Evolutionary conservation across 2,797 vertebrate genomes (phyloP).

Genomic region (Urocyon cinereoargenteus): DNA sequence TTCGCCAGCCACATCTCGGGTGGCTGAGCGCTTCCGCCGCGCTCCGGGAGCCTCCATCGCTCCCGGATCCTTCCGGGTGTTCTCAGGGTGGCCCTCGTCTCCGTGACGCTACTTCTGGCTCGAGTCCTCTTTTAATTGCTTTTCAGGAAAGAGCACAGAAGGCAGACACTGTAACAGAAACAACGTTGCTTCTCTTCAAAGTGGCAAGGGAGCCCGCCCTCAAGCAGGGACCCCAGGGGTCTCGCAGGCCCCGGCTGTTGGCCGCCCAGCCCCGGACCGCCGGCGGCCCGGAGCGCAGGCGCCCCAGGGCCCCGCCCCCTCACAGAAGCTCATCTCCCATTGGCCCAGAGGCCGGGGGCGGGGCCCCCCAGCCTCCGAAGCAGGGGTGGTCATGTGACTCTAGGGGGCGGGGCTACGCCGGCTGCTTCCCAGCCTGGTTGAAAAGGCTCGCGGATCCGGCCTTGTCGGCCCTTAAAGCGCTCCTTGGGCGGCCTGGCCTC

Average conservation of each 20-base stretch:
- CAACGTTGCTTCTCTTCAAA: background rate
- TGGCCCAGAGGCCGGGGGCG: constrained; percentile 21
- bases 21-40: background rate
- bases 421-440: background rate
- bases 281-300: constrained; percentile 16
- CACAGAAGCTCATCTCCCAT: background rate
- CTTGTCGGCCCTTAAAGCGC: background rate
- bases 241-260: fast-evolving
- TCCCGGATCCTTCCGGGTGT: background rate
- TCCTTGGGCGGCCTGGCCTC: background rate
- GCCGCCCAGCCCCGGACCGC: background rate
- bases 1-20: background rate
- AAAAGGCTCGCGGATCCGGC: background rate
- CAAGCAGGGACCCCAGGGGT: fast-evolving
- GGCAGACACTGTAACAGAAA: background rate
- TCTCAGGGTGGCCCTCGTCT: background rate
- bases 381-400: constrained; percentile 6
- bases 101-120: background rate
- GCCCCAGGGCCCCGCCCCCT: constrained; percentile 20
- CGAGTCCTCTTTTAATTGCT: background rate
- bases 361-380: background rate
- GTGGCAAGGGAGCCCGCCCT: fast-evolving
- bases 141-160: background rate
- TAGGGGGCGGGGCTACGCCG: constrained; percentile 46
- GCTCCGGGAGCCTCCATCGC: background rate